Evolutionary conservation across 2,797 vertebrate species (phyloP).

Genomic region (Pipistrellus nathusii): DNA sequence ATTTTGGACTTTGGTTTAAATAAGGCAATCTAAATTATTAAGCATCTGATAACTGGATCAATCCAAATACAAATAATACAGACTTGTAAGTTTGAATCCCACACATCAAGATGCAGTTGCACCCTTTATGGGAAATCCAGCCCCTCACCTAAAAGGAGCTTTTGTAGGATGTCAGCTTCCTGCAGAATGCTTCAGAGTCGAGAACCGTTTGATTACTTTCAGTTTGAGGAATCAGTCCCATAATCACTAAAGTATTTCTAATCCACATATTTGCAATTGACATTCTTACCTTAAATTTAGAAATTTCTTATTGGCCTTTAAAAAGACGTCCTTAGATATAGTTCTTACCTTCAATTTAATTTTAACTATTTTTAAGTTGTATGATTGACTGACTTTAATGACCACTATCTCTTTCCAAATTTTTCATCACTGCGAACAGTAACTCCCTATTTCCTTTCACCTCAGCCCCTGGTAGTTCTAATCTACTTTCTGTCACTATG

Average conservation of each 20-base stretch:
- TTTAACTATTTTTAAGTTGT: not conserved
- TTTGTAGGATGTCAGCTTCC: not conserved
- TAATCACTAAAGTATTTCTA: slow-evolving; percentile 12
- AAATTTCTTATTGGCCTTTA: slow-evolving; percentile 17
- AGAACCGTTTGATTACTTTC: not conserved
- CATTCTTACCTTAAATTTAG: slow-evolving; percentile 44
- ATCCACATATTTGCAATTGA: not conserved
- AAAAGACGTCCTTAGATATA: not conserved
- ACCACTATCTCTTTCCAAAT: not conserved
- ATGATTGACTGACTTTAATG: not conserved
- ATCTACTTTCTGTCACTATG: not conserved
- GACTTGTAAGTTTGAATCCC: not conserved
- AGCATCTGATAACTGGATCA: not conserved
- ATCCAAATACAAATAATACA: not conserved
- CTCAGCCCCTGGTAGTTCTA: not conserved
- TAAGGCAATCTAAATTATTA: not conserved
- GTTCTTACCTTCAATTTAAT: slow-evolving; percentile 36
- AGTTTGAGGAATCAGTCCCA: not conserved
- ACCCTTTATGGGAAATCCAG: not conserved
- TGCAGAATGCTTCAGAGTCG: not conserved
- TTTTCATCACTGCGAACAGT: not conserved
- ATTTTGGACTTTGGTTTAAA: slow-evolving; percentile 2
- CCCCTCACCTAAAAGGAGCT: not conserved
- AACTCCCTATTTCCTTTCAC: not conserved
- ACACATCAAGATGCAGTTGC: not conserved